phyloP scores from a whole-genome alignment of 2,113 vertebrate species.

The Mus spicilegus region DNA sequence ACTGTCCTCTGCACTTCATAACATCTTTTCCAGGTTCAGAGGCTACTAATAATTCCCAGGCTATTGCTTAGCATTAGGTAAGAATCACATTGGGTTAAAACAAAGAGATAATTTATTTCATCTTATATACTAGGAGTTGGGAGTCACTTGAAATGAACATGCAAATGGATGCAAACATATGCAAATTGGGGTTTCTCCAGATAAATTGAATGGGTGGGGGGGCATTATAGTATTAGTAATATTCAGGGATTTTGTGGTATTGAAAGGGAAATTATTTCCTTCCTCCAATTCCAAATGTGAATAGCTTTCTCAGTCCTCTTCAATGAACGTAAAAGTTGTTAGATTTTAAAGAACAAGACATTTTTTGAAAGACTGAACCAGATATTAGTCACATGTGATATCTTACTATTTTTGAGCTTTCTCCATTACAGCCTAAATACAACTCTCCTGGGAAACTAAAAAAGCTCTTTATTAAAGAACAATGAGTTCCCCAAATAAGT shows the following conservation, averaged over 20 bases:
- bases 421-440: conserved; percentile 62
- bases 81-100: conserved; percentile 68
- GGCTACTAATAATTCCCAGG: conserved; percentile 15
- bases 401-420: conserved; percentile 53
- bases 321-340: conserved; percentile 64
- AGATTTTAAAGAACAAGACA: conserved; percentile 52
- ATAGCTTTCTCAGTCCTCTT: conserved; percentile 52
- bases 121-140: conserved; percentile 68
- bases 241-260: conserved; percentile 59
- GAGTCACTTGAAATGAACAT: conserved; percentile 71
- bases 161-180: conserved; percentile 79
- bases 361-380: conserved; percentile 56
- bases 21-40: conserved; percentile 31
- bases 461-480: conserved; percentile 49
- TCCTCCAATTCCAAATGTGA: conserved; percentile 58
- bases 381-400: conserved; percentile 60
- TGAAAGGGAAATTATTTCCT: conserved; percentile 72
- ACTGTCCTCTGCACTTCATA: background rate
- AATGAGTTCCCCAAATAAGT: conserved; percentile 75
- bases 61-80: background rate
- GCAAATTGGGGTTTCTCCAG: conserved; percentile 74
- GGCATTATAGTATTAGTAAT: conserved; percentile 69
- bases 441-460: conserved; percentile 53
- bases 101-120: conserved; percentile 79
- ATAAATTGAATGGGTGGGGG: conserved; percentile 54